Evolutionary conservation across 2,113 vertebrate genomes (phyloP), one percentile per base, ranked within the genome.

Genomic region (Hyperoodon ampullatus): DNA sequence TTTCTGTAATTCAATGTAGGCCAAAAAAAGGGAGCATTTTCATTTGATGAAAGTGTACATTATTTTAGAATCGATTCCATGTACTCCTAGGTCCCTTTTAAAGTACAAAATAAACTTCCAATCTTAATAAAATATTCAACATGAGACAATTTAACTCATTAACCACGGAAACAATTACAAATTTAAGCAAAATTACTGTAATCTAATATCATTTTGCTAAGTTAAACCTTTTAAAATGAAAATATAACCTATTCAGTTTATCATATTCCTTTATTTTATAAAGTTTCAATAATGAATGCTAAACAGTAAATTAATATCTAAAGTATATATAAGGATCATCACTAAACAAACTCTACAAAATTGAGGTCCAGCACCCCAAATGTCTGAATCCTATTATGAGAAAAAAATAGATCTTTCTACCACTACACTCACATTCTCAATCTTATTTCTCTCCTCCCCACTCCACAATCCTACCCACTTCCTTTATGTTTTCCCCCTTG

Each of bases 121-220:
- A 97, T 95, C 28, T 96, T 98, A 97, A 98, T 55, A 70, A 95
- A 96, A 98, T 84, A 97, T 93, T 98, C 91, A 98, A 90, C 96
- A 93, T 97, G 86, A 82, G 94, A 92, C 80, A 97, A 94, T 60
- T 98, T 94, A 98, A 97, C 87, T 98, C 97, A 98, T 97, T 98
- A 98, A 72, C 90, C 96, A 92, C 82, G 85, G 95, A 98, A 98
- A 98, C 97, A 98, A 98, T 98, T 96, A 97, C 39, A 95, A 97
- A 97, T 97, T 96, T 94, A 98, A 98, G 96, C 70, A 98, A 96
- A 95, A 94, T 95, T 94, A 98, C 91, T 98, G 93, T 93, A 98
- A 85, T 94, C 71, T 15, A 10, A 92, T 97, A 96, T 50, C 47
- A 95, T 97, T 98, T 97, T 94, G 96, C 78, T 6, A 78, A 98